Evolutionary conservation across 2,888 invertebrate genomes (phyloP), one percentile per base, ranked within the genome.

Genomic region (Nemotelus nigrinus): DNA sequence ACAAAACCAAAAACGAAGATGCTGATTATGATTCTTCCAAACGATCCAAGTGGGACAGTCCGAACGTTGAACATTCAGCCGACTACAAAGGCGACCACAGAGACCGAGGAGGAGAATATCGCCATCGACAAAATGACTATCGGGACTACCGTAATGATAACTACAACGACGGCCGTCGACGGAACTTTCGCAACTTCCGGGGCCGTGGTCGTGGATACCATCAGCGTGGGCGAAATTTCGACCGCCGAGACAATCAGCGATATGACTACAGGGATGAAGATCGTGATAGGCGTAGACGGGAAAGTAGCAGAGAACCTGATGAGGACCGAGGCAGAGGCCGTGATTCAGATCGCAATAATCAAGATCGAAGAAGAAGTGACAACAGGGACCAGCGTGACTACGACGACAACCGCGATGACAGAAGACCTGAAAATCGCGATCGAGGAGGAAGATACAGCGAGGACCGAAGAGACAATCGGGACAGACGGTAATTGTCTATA

Each of bases 11-110:
- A 60, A 41, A n/a, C 10, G 3, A 71, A 10, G 79, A 70, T 6
- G 79, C 64, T 4, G 77, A 80, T 25, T 77, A 77, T 50, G 78
- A 79, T 3, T 44, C 48, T 25, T 44, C 5, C 25, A 80, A 81
- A 71, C 83, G 82, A 57, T 85, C 85, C 4, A 85, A 84, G 67
- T 85, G 85, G 85, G 85, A 85, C 39, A 84, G 85, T 72, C 85
- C 82, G 1, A 80, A 79, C 6, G 55, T 74, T 79, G 71, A 80
- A 64, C 47, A 41, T 79, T 3, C 57, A 3, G 6, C 8, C 6
- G 47, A 70, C 10, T 2, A 41, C 39, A 48, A n/a, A 53, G 48
- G 7, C 39, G 44, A 63, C 25, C 72, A 80, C 44, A 76, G 47
- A 6, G 78, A 80, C 5, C 78, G 79, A 4, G 68, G 80, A 8